phyloP scores from a whole-genome alignment of 2,888 invertebrate genomes.

The Aelia acuminata region DNA sequence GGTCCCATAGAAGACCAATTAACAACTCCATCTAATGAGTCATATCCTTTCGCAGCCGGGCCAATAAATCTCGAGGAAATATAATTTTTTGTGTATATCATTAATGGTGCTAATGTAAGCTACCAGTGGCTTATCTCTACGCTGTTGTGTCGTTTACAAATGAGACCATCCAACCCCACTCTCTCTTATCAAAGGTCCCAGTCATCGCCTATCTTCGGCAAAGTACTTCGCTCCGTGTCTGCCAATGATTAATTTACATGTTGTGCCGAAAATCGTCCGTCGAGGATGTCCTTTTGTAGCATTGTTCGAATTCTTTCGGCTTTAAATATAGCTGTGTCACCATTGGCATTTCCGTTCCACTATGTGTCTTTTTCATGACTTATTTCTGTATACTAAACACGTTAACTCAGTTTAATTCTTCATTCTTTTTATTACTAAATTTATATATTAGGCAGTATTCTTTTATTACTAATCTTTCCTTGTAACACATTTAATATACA shows the following conservation, averaged over 20 bases:
- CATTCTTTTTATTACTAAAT: no score
- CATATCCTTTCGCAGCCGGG: conserved; percentile 17
- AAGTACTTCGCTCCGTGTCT: conserved; percentile 11
- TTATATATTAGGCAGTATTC: no score
- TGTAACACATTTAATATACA: no score
- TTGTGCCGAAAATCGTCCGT: conserved; percentile 20
- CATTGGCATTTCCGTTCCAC: conserved; percentile 15
- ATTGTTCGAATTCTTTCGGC: conserved; percentile 1
- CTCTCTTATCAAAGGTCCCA: not conserved
- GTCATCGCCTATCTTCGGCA: conserved; percentile 19
- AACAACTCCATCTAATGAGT: conserved; percentile 14
- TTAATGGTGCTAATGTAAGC: conserved; percentile 46
- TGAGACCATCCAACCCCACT: conserved; percentile 30
- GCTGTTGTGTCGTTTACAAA: conserved; percentile 34
- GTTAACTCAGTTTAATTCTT: no score
- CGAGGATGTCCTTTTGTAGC: not conserved
- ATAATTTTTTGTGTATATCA: conserved; percentile 21
- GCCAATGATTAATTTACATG: conserved; percentile 28
- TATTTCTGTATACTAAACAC: not conserved
- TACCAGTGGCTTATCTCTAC: conserved; percentile 19
- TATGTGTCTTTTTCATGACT: not conserved
- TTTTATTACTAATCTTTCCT: no score
- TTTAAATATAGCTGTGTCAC: not conserved
- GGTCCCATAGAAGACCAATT: not conserved
- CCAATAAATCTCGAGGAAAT: conserved; percentile 18